phyloP scores from a whole-genome alignment of 2,797 vertebrate genomes.

The Peromyscus eremicus region DNA sequence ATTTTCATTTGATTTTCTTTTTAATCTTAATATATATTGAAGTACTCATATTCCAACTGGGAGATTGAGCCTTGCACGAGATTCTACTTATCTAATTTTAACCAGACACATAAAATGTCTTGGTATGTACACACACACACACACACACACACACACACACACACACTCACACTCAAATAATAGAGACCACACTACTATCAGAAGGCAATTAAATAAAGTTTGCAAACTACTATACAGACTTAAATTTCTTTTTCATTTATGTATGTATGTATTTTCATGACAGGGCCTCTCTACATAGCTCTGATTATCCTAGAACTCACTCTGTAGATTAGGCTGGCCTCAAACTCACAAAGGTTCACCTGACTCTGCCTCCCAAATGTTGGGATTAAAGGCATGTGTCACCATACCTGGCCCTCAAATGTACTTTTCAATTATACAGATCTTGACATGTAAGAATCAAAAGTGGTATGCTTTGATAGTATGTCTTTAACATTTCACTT shows the following conservation, averaged over 20 bases:
- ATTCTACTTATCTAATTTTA: constrained; percentile 4
- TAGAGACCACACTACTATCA: neutral
- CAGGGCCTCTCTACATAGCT: neutral
- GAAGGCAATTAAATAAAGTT: constrained; percentile 35
- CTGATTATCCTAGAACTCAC: neutral
- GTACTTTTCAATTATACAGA: neutral
- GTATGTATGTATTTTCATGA: neutral
- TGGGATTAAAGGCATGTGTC: neutral
- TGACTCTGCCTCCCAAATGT: neutral
- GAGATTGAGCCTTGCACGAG: neutral
- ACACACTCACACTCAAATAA: neutral
- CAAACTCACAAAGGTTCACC: neutral
- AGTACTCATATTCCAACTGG: neutral
- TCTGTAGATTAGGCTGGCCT: neutral
- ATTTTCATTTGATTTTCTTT: constrained; percentile 27
- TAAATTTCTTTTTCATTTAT: neutral
- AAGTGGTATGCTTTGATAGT: neutral
- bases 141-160: neutral
- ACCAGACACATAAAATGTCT: neutral
- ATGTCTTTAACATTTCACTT: neutral
- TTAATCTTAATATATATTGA: neutral
- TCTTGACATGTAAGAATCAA: neutral
- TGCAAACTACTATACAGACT: neutral
- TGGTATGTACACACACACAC: neutral
- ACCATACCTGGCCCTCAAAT: neutral